Conservation (phyloP, 2,797 vertebrate genomes). For the Sebastes aleutianus region DNA sequence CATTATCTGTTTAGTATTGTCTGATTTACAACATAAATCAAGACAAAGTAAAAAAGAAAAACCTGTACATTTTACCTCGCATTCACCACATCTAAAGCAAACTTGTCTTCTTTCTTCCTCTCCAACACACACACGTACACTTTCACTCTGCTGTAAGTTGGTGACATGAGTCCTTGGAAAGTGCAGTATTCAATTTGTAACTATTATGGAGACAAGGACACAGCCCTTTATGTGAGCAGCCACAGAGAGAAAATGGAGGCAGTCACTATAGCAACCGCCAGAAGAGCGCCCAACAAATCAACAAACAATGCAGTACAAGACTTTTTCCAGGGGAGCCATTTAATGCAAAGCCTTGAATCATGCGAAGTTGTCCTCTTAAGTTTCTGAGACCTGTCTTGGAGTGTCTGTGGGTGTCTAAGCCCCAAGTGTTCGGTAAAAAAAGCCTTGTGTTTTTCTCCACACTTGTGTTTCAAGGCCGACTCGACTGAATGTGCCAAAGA, state of each 20-base stretch:
- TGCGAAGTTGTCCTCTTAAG: slow-evolving; percentile 77
- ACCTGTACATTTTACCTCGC: neutral
- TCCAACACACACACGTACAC: slow-evolving; percentile 32
- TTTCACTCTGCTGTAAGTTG: slow-evolving; percentile 75
- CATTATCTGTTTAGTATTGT: neutral
- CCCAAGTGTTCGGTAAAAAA: slow-evolving; percentile 69
- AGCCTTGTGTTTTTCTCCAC: slow-evolving; percentile 67
- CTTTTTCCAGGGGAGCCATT: slow-evolving; percentile 75
- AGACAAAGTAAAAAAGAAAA: neutral
- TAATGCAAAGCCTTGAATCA: slow-evolving; percentile 77
- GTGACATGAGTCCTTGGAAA: slow-evolving; percentile 81
- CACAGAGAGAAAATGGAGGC: slow-evolving; percentile 82
- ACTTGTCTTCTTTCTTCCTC: slow-evolving; percentile 38
- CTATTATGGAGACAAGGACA: slow-evolving; percentile 83
- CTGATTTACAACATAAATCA: slow-evolving; percentile 1
- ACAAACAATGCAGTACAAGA: slow-evolving; percentile 78
- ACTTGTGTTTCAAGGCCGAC: slow-evolving; percentile 74
- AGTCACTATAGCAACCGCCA: slow-evolving; percentile 81
- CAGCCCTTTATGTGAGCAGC: slow-evolving; percentile 80
- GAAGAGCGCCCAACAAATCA: slow-evolving; percentile 80
- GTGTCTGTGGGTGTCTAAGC: slow-evolving; percentile 67
- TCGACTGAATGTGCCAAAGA: slow-evolving; percentile 76
- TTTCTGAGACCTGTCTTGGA: slow-evolving; percentile 70
- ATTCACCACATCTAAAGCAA: slow-evolving; percentile 52
- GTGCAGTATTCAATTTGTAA: slow-evolving; percentile 85